Conservation (phyloP, 1,140 invertebrate species). For the Phocides pigmalion region DNA sequence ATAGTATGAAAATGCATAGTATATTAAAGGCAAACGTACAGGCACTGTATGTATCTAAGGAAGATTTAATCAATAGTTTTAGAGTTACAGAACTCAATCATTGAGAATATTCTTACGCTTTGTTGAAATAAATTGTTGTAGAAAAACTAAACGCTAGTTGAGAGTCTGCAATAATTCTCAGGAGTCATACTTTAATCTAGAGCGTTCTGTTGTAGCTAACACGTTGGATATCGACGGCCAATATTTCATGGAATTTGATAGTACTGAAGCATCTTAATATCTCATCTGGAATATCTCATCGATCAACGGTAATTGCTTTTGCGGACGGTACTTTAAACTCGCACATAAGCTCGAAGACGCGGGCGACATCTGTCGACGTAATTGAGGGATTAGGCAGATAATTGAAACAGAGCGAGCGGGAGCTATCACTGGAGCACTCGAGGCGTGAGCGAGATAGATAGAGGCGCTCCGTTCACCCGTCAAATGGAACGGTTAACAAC, state of each 20-base stretch:
- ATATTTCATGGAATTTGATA: constrained; percentile 44
- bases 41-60: too few relatives aligned
- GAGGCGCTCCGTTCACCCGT: constrained; percentile 52
- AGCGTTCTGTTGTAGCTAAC: background rate
- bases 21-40: too few relatives aligned
- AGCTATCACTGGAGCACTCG: constrained; percentile 32
- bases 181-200: background rate
- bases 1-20: too few relatives aligned
- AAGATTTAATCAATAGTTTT: too few relatives aligned
- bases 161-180: too few relatives aligned
- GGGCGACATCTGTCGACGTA: constrained; percentile 81
- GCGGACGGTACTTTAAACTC: constrained; percentile 80
- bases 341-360: constrained; percentile 81
- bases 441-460: constrained; percentile 53
- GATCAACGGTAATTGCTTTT: constrained; percentile 75
- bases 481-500: constrained; percentile 79
- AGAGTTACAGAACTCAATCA: too few relatives aligned
- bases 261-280: constrained; percentile 42
- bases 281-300: constrained; percentile 43
- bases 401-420: constrained; percentile 77
- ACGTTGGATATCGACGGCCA: constrained; percentile 30
- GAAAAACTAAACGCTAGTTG: too few relatives aligned
- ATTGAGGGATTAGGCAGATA: constrained; percentile 83
- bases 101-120: too few relatives aligned
- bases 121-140: too few relatives aligned